Conservation (phyloP, 35 echinoderm and acorn worm genomes). For the Apostichopus parvimensis region DNA sequence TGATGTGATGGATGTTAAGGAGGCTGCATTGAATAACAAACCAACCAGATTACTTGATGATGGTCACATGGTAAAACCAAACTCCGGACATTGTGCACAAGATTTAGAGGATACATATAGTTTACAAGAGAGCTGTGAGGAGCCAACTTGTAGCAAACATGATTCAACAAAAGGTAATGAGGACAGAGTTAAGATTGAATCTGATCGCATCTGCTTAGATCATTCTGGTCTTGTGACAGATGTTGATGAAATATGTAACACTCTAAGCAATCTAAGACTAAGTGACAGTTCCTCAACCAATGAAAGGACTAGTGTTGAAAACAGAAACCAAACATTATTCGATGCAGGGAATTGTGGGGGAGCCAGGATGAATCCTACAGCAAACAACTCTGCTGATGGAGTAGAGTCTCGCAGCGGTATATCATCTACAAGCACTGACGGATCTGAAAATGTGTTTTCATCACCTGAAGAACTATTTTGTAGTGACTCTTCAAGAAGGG, state of each 20-base stretch:
- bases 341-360: background rate
- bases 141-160: no score
- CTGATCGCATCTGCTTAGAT: no score
- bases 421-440: background rate
- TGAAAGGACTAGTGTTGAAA: background rate
- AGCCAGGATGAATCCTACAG: background rate
- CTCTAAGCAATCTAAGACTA: background rate
- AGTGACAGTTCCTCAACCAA: constrained; percentile 12
- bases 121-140: no score
- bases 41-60: background rate
- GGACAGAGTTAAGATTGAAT: no score
- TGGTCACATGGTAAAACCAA: background rate
- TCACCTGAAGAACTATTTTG: background rate
- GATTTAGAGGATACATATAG: background rate
- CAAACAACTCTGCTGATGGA: background rate
- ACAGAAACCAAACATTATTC: no score
- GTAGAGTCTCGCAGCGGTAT: background rate
- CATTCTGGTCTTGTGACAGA: background rate
- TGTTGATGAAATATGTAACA: background rate
- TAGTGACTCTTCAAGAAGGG: background rate
- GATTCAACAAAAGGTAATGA: no score
- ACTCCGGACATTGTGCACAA: background rate
- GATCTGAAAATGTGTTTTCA: background rate
- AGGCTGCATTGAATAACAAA: background rate
- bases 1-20: background rate